Evolutionary conservation across 2,797 vertebrate genomes (phyloP), one percentile per base, ranked within the genome.

Genomic region (Natrix natrix): DNA sequence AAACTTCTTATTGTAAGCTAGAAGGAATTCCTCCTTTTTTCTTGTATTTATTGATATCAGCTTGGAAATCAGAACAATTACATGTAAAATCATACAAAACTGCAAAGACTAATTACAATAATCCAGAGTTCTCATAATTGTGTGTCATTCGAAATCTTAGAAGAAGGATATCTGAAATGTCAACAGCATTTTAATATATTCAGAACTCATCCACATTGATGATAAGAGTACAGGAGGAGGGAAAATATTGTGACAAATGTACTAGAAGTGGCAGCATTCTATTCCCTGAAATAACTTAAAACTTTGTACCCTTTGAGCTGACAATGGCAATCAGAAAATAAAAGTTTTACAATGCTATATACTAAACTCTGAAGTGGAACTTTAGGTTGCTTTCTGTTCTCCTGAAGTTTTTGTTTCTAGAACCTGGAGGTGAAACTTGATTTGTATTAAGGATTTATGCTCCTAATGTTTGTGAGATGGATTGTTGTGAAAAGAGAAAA

Each of bases 261-360:
- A 96, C 94, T 94, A 92, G 95, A 97, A 97, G 95, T 96, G 95
- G 96, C 96, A 97, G 95, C 0, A 0, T 94, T 96, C 94, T 93
- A 94, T 95, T 97, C 97, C 96, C 95, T 97, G 95, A 96, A 97
- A 97, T 95, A 94, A 96, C 94, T 93, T 97, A 97, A 96, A 96
- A 94, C 94, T 90, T 89, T 94, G 95, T 95, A 94, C 94, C 78
- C 94, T 93, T 94, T 94, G 94, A 97, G 89, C 95, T 97, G 96
- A 95, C 97, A 97, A 94, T 97, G 95, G 90, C 94, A 90, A 96
- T 97, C 96, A 96, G 94, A 2, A 94, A 94, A 95, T 92, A 93
- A 93, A 94, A 93, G 93, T 95, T 95, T 96, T 94, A 92, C 86
- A 94, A 92, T 94, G 94, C 96, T 93, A 94, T 95, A 94, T 0